phyloP scores from a whole-genome alignment of 2,888 invertebrate genomes.

The Drosophila testacea region DNA sequence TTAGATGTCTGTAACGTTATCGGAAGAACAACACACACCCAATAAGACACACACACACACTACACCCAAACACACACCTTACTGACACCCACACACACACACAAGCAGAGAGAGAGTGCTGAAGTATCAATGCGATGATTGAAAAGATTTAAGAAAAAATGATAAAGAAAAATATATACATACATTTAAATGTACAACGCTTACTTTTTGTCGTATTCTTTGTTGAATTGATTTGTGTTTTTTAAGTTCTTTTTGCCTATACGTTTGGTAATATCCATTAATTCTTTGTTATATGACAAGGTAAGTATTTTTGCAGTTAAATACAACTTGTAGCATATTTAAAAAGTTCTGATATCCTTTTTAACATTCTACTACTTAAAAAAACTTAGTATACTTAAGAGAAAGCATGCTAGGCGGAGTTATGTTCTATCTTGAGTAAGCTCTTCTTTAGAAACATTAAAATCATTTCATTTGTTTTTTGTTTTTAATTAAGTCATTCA shows the following conservation, averaged over 20 bases:
- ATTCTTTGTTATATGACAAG: background rate
- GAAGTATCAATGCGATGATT: constrained; percentile 51
- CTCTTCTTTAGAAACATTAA: too few species aligned
- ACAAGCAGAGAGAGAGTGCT: constrained; percentile 51
- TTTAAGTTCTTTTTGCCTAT: constrained; percentile 6
- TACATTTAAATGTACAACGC: constrained; percentile 79
- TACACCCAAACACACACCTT: constrained; percentile 10
- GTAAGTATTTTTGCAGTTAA: constrained; percentile 26
- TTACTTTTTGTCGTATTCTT: constrained; percentile 69
- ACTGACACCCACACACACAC: constrained; percentile 23
- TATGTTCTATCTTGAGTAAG: too few species aligned
- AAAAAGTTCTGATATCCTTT: too few species aligned
- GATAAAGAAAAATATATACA: constrained; percentile 59
- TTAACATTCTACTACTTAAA: too few species aligned
- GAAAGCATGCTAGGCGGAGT: too few species aligned
- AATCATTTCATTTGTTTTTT: too few species aligned
- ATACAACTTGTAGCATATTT: too few species aligned
- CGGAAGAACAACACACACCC: constrained; percentile 49
- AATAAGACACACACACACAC: constrained; percentile 16
- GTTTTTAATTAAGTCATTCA: too few species aligned
- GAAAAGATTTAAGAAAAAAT: constrained; percentile 42
- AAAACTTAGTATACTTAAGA: too few species aligned
- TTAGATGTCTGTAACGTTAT: constrained; percentile 72
- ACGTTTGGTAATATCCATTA: background rate
- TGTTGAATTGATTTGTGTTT: constrained; percentile 36